phyloP scores from a whole-genome alignment of 2,113 vertebrate genomes.

The Amblyornis subalaris region DNA sequence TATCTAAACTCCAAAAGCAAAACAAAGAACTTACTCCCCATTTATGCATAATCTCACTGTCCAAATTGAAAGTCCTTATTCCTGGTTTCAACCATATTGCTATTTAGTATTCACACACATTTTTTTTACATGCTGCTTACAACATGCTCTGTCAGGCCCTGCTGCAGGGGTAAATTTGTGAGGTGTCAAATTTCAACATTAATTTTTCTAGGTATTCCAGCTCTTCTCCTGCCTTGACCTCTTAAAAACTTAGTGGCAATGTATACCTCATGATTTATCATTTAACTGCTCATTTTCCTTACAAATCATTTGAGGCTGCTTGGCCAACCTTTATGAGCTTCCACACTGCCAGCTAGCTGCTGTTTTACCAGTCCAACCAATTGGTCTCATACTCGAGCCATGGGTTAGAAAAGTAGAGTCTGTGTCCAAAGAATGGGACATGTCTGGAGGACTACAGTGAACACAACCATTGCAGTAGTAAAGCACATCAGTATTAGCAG shows the following conservation, averaged over 20 bases:
- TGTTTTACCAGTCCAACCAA: neutral
- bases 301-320: neutral
- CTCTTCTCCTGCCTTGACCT: neutral
- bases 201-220: neutral
- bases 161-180: neutral
- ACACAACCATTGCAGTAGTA: neutral
- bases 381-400: neutral
- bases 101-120: neutral
- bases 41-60: neutral
- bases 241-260: neutral
- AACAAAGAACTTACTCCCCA: neutral
- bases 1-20: neutral
- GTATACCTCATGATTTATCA: neutral
- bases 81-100: neutral
- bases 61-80: neutral
- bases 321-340: neutral
- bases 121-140: neutral
- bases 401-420: neutral
- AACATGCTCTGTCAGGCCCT: rapidly evolving
- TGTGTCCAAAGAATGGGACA: neutral
- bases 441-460: neutral
- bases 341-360: neutral
- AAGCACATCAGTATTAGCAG: neutral
- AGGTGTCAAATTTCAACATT: neutral
- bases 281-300: neutral